Percentiles rank a stretch among this genome's conserved stretches.
Evolutionary conservation across 2,113 vertebrate species (phyloP).

Genomic region (human): GRCh38 chr3:21858501-21859000

Average conservation of each 20-base stretch:
- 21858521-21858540: background rate
- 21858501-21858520: background rate
- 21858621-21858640: background rate
- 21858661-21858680: background rate
- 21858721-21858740: background rate
- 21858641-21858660: background rate
- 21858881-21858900: background rate
- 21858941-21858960: background rate
- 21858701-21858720: background rate
- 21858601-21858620: background rate
- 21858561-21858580: background rate
- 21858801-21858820: background rate
- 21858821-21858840: background rate
- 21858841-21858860: background rate
- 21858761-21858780: background rate
- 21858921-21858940: fast-evolving
- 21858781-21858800: background rate
- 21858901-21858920: background rate
- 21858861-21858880: background rate
- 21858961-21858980: background rate
- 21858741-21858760: background rate
- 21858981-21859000: background rate
- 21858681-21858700: background rate
- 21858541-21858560: background rate
- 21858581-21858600: background rate